phyloP scores from a whole-genome alignment of 2,888 invertebrate species.

The Meandrusa payeni region DNA sequence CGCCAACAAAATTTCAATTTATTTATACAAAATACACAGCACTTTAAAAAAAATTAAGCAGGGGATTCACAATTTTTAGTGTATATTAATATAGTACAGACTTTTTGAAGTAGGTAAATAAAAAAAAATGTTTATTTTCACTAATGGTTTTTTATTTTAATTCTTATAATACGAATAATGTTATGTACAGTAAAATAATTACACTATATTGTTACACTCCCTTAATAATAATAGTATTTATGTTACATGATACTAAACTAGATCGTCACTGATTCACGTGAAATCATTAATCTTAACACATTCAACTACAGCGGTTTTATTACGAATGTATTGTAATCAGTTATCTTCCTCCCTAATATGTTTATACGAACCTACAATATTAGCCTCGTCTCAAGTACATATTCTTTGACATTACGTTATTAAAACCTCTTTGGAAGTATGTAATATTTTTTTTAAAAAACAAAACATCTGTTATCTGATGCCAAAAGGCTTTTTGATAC shows the following conservation, averaged over 20 bases:
- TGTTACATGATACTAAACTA: constrained; percentile 30
- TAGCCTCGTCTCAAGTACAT: constrained; percentile 15
- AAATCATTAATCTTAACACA: constrained; percentile 22
- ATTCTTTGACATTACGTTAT: constrained; percentile 4
- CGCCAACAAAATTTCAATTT: no score
- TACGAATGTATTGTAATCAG: constrained; percentile 21
- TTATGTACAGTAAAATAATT: constrained; percentile 69
- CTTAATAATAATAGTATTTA: constrained; percentile 41
- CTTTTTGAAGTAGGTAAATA: neutral
- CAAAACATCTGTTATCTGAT: constrained; percentile 22
- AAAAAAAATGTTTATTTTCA: constrained; percentile 45
- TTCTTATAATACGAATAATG: constrained; percentile 76
- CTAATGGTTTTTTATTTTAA: constrained; percentile 74
- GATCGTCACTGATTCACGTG: constrained; percentile 26
- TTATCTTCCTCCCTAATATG: constrained; percentile 2
- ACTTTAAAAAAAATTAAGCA: no score
- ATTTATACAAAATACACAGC: no score
- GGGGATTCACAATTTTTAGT: no score
- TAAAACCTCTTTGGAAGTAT: constrained; percentile 3
- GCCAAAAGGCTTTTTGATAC: constrained; percentile 5
- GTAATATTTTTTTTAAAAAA: constrained; percentile 6
- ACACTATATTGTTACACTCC: constrained; percentile 51
- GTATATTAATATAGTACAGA: no score
- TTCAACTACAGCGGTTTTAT: constrained; percentile 24
- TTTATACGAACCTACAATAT: constrained; percentile 14